These are phyloP conservation scores for Sciaenops ocellatus DNA, from an alignment of 2,797 vertebrate species.

Conservation along the genomic window DNA sequence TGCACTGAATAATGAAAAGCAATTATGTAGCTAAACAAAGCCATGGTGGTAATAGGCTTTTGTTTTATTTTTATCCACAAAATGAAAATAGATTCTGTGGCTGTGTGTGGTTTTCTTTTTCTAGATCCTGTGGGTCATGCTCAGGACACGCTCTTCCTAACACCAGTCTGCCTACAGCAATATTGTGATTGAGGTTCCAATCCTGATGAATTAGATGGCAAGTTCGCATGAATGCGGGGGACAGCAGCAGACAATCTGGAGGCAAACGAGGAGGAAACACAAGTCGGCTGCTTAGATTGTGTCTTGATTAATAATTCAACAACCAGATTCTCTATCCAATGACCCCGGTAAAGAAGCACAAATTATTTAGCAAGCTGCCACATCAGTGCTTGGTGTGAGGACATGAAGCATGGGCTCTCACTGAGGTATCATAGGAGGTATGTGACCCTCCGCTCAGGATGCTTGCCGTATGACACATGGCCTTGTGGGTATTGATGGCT, in stretches of 20 bases:
- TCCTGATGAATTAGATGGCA: slow-evolving; percentile 78
- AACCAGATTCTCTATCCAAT: slow-evolving; percentile 86
- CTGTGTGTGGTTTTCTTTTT: slow-evolving; percentile 76
- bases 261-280: slow-evolving; percentile 82
- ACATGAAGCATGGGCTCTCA: slow-evolving; percentile 77
- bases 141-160: slow-evolving; percentile 72
- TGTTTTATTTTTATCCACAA: slow-evolving; percentile 82
- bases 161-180: slow-evolving; percentile 59
- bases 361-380: slow-evolving; percentile 90
- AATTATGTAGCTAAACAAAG: slow-evolving; percentile 87
- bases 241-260: slow-evolving; percentile 77
- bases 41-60: slow-evolving; percentile 76
- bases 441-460: slow-evolving; percentile 70
- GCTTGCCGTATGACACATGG: slow-evolving; percentile 69
- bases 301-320: slow-evolving; percentile 88
- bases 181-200: slow-evolving; percentile 73
- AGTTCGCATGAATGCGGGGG: slow-evolving; percentile 57
- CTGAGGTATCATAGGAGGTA: slow-evolving; percentile 77
- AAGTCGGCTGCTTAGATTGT: slow-evolving; percentile 87
- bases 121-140: slow-evolving; percentile 73
- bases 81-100: slow-evolving; percentile 81
- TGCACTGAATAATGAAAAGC: slow-evolving; percentile 86
- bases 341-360: slow-evolving; percentile 88
- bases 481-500: slow-evolving; percentile 82
- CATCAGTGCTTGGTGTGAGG: slow-evolving; percentile 80